These are phyloP conservation scores for Scaptomyza pallida DNA, from an alignment of 1,140 invertebrate species.

Conservation along the genomic window DNA sequence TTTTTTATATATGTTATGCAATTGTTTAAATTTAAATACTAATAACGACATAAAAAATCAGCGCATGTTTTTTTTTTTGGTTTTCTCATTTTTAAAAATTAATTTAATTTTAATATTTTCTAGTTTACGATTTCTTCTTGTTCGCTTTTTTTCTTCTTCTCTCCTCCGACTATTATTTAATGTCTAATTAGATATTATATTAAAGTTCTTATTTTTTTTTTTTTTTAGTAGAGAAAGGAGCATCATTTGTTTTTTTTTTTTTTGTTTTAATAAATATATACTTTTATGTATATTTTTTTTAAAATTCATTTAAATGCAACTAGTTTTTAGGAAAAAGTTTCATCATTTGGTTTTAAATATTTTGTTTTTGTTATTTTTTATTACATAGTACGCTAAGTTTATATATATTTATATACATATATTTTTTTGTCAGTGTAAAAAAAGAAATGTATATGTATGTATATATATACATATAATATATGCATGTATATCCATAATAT, in stretches of 20 bases:
- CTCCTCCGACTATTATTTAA: slow-evolving; percentile 66
- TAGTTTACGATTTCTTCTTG: slow-evolving; percentile 75
- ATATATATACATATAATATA: slow-evolving; percentile 45
- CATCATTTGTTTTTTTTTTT: slow-evolving; percentile 43
- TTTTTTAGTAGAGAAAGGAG: too few relatives aligned
- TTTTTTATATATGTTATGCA: slow-evolving; percentile 61
- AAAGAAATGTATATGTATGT: slow-evolving; percentile 66
- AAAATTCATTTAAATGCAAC: slow-evolving; percentile 81
- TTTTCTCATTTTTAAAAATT: slow-evolving; percentile 73
- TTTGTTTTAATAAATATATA: slow-evolving; percentile 77
- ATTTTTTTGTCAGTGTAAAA: slow-evolving; percentile 65
- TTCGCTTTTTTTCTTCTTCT: slow-evolving; percentile 48
- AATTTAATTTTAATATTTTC: slow-evolving; percentile 79
- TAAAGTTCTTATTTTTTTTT: slow-evolving; percentile 65
- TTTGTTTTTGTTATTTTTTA: slow-evolving; percentile 32
- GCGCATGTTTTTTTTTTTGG: slow-evolving; percentile 65
- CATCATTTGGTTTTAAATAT: slow-evolving; percentile 69
- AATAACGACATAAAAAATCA: slow-evolving; percentile 83
- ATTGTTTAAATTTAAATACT: slow-evolving; percentile 83
- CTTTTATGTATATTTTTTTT: slow-evolving; percentile 77
- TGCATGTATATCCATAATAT: slow-evolving; percentile 23
- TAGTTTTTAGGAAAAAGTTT: slow-evolving; percentile 81
- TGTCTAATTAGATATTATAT: slow-evolving; percentile 78
- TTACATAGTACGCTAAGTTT: slow-evolving; percentile 67
- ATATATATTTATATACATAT: slow-evolving; percentile 43